Percentiles rank a stretch among this genome's conserved stretches.
These are phyloP conservation scores for Apodemus speciosus DNA, from an alignment of 2,113 vertebrate species.

Conservation along the genomic window DNA sequence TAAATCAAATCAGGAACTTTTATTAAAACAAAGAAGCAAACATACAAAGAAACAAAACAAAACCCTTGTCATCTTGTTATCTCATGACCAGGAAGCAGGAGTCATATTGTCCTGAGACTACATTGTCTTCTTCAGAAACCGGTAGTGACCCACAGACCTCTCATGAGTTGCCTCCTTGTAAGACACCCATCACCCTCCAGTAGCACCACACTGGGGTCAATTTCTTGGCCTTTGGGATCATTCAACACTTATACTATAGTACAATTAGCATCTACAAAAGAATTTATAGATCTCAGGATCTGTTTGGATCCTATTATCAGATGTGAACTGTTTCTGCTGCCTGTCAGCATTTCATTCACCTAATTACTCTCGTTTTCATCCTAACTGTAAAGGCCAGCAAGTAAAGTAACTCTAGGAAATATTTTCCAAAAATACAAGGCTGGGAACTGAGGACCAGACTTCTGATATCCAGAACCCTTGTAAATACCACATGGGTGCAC, in stretches of 20 bases:
- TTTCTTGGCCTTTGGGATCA: neutral
- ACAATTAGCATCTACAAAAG: neutral
- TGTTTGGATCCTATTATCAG: neutral
- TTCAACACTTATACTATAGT: neutral
- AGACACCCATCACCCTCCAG: no score
- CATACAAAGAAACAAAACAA: neutral
- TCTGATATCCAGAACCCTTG: no score
- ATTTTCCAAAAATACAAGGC: neutral
- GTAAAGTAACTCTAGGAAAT: neutral
- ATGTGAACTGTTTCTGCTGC: neutral
- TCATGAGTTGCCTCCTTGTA: no score
- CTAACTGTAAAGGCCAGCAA: neutral
- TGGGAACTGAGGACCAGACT: neutral
- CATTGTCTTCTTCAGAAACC: neutral
- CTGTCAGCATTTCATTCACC: neutral
- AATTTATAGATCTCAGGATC: neutral
- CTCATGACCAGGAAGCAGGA: neutral
- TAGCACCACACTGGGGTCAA: neutral
- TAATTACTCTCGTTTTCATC: neutral
- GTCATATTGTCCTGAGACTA: neutral
- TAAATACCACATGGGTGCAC: neutral
- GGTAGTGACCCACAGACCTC: neutral
- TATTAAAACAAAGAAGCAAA: neutral
- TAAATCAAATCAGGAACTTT: neutral
- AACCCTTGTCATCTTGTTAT: neutral